A percentile compares a stretch with the other conserved stretches of the same genome.
Conservation (phyloP, 2,888 invertebrate genomes). For the Physocephala rufipes region DNA sequence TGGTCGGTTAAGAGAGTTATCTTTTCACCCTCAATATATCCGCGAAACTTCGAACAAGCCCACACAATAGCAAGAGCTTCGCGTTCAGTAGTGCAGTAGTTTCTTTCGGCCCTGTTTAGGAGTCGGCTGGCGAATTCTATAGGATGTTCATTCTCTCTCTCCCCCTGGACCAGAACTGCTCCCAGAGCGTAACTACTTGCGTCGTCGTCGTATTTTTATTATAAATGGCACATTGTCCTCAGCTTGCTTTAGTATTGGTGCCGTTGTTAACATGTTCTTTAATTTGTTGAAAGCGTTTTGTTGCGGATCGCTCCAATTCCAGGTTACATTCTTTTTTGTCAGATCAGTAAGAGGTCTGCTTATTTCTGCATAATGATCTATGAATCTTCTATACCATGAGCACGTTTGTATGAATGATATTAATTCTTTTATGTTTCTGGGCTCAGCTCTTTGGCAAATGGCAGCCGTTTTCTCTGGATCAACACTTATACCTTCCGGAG, state of each 20-base stretch:
- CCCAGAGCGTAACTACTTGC: constrained; percentile 41
- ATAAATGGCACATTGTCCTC: constrained; percentile 36
- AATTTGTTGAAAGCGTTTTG: constrained; percentile 45
- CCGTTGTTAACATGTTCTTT: constrained; percentile 37
- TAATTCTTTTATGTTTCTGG: constrained; percentile 47
- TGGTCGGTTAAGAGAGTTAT: constrained; percentile 63
- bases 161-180: constrained; percentile 40
- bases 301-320: constrained; percentile 32
- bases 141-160: constrained; percentile 45
- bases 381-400: constrained; percentile 51
- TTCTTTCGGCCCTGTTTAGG: constrained; percentile 53
- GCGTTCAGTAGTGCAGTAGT: constrained; percentile 62
- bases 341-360: constrained; percentile 52
- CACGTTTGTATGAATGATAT: constrained; percentile 51
- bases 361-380: constrained; percentile 39
- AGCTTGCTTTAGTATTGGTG: constrained; percentile 37
- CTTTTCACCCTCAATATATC: neutral
- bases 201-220: constrained; percentile 40
- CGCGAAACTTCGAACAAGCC: neutral
- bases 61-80: constrained; percentile 54
- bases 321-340: constrained; percentile 48
- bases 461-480: constrained; percentile 40
- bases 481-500: constrained; percentile 39
- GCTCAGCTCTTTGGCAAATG: constrained; percentile 36
- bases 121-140: constrained; percentile 50